phyloP scores from a whole-genome alignment of 1,140 invertebrate species.

The Neuroterus valhalla region DNA sequence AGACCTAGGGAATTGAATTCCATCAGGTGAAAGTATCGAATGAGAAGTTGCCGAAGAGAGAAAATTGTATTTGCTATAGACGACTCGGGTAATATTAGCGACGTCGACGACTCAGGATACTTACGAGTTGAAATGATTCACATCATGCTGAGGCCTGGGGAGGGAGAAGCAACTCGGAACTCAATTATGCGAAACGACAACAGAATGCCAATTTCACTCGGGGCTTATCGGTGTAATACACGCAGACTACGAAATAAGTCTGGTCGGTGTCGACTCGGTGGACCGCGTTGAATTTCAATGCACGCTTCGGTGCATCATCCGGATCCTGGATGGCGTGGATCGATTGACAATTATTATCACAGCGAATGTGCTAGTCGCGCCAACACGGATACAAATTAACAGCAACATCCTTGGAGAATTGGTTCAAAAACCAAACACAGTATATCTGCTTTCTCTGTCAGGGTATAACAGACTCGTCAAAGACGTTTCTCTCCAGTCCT shows the following conservation, averaged over 20 bases:
- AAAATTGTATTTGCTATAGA: conserved; percentile 7
- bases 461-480: no score
- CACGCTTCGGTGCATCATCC: conserved; percentile 43
- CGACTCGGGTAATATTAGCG: conserved; percentile 19
- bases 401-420: conserved; percentile 13
- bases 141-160: conserved; percentile 63
- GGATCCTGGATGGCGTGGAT: conserved; percentile 46
- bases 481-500: no score
- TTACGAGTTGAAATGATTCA: conserved; percentile 64
- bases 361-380: conserved; percentile 47
- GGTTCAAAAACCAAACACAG: neutral
- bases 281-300: conserved; percentile 57
- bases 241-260: conserved; percentile 66
- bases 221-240: conserved; percentile 54
- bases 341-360: conserved; percentile 57
- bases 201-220: conserved; percentile 66
- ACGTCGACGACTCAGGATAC: conserved; percentile 22
- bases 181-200: conserved; percentile 68
- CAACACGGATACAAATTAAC: conserved; percentile 53
- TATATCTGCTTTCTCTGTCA: conserved; percentile 2
- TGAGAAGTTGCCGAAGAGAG: neutral
- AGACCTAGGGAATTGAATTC: neutral
- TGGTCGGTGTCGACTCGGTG: conserved; percentile 57
- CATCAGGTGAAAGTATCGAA: conserved; percentile 3
- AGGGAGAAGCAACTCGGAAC: conserved; percentile 69